A percentile compares a stretch with the other conserved stretches of the same genome.
Conservation (phyloP, 2,888 invertebrate genomes). For the Periphyllus acericola region DNA sequence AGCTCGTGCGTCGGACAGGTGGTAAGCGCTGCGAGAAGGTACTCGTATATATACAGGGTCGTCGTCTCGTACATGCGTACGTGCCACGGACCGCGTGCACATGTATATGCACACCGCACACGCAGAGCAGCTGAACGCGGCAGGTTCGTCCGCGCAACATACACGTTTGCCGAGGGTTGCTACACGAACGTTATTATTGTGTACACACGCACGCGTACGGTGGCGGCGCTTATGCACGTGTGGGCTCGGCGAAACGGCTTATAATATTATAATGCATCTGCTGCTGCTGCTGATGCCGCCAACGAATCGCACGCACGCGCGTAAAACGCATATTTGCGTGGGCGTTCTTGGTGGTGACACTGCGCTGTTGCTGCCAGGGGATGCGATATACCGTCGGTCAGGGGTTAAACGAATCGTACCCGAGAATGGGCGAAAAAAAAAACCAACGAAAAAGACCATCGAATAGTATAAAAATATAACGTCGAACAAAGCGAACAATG, state of each 20-base stretch:
- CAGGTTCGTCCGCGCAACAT: not conserved
- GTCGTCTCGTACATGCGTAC: conserved; percentile 6
- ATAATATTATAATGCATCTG: not conserved
- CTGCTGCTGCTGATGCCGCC: too few species aligned
- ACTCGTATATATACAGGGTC: not conserved
- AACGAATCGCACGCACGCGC: not conserved
- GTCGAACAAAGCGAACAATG: too few species aligned
- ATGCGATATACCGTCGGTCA: too few species aligned
- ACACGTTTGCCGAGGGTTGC: not conserved
- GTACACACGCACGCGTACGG: not conserved
- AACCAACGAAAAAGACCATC: too few species aligned
- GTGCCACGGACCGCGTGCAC: not conserved
- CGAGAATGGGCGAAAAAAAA: too few species aligned
- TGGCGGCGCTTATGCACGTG: conserved; percentile 20
- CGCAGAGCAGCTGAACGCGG: not conserved
- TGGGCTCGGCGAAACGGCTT: conserved; percentile 2
- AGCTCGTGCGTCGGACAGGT: conserved; percentile 58
- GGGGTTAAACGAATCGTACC: too few species aligned
- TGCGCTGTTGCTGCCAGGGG: not conserved
- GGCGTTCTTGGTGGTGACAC: not conserved
- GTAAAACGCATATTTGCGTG: not conserved
- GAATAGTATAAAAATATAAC: too few species aligned
- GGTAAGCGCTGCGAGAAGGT: conserved; percentile 23
- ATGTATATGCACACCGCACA: not conserved
- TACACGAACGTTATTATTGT: not conserved